Evolutionary conservation across 2,888 invertebrate genomes (phyloP).

Genomic region (Platycheirus rosarum): DNA sequence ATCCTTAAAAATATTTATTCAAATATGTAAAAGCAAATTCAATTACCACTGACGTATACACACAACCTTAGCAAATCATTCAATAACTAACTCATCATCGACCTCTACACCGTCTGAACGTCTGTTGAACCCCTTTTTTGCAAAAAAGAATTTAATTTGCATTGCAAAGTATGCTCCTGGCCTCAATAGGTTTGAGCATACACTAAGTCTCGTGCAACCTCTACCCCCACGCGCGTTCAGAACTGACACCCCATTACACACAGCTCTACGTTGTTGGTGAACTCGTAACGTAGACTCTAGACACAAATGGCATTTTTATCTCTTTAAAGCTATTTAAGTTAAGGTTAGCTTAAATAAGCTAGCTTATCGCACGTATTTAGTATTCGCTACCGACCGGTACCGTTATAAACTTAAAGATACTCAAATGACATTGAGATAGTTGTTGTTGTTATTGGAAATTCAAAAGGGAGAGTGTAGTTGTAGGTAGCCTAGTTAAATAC

Average conservation of each 20-base stretch:
- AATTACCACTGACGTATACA: too few relatives aligned
- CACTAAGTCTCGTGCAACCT: background rate
- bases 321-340: conserved; percentile 69
- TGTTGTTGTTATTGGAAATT: background rate
- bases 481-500: background rate
- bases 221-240: background rate
- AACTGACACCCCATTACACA: background rate
- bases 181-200: conserved; percentile 53
- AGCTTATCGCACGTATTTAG: conserved; percentile 66
- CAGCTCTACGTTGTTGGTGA: background rate
- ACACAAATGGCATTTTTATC: conserved; percentile 54
- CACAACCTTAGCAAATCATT: background rate
- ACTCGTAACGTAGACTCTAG: conserved; percentile 2
- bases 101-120: background rate
- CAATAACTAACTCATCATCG: background rate
- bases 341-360: conserved; percentile 57
- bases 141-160: conserved; percentile 63
- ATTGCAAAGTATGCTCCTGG: conserved; percentile 62
- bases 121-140: conserved; percentile 16
- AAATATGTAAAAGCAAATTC: too few relatives aligned
- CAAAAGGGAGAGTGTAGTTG: too few relatives aligned
- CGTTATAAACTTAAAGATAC: conserved; percentile 23
- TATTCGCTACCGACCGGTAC: conserved; percentile 35
- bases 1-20: too few relatives aligned
- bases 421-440: conserved; percentile 10